Evolutionary conservation across 2,797 vertebrate species (phyloP).

Genomic region (Pangasius sanitwongsei): DNA sequence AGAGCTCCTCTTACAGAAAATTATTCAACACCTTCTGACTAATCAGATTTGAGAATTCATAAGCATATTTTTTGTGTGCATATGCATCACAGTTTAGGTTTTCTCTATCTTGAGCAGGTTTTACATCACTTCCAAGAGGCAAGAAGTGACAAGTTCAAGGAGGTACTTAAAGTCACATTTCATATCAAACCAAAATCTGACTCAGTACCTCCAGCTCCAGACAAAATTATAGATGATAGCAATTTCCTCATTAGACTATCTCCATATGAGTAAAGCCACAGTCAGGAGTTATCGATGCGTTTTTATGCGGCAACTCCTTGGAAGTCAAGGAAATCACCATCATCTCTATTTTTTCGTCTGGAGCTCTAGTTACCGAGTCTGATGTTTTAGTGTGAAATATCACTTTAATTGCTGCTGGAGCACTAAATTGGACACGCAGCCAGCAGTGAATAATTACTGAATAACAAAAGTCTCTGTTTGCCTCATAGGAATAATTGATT

Average conservation of each 20-base stretch:
- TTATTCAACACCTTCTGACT: not conserved
- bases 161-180: conserved; percentile 29
- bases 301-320: conserved; percentile 1
- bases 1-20: not conserved
- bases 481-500: conserved; percentile 74
- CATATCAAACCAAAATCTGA: conserved; percentile 19
- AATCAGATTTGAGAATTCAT: not conserved
- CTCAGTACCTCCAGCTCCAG: conserved; percentile 3
- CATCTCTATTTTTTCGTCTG: conserved; percentile 8
- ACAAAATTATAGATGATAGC: conserved; percentile 14
- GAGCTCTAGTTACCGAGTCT: conserved; percentile 10
- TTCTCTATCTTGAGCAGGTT: not conserved
- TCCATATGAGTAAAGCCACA: conserved; percentile 4
- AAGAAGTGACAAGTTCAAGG: conserved; percentile 26
- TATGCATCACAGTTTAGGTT: conserved; percentile 1
- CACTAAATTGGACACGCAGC: conserved; percentile 62
- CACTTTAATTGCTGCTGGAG: conserved; percentile 66
- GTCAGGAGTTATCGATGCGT: conserved; percentile 30
- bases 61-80: no score
- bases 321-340: conserved; percentile 24
- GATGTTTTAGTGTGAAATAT: conserved; percentile 39
- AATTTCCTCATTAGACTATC: conserved; percentile 32
- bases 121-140: conserved; percentile 13
- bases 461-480: conserved; percentile 73
- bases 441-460: conserved; percentile 68